Evolutionary conservation across 2,113 vertebrate genomes (phyloP).

Genomic region (Sturnira hondurensis): DNA sequence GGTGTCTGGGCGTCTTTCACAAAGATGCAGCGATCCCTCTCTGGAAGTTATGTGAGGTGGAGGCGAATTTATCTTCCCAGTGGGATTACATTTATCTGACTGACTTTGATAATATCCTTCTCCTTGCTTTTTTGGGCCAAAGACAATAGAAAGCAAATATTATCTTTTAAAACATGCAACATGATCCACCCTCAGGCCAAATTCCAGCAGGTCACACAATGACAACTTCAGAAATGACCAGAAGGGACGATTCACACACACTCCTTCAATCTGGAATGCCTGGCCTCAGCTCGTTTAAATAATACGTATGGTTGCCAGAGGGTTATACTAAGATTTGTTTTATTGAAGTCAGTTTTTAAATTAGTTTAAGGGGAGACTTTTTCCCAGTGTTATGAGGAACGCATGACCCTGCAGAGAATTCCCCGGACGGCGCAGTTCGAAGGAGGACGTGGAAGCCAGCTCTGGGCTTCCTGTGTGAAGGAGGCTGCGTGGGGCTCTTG

Average conservation of each 20-base stretch:
- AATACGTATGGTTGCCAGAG: accelerated
- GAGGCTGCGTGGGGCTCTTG: accelerated
- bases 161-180: conserved; percentile 51
- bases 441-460: not conserved
- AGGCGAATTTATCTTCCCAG: conserved; percentile 71
- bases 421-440: not conserved
- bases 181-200: not conserved
- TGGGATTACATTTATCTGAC: conserved; percentile 71
- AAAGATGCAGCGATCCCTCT: conserved; percentile 56
- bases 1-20: conserved; percentile 26
- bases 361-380: not conserved
- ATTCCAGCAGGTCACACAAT: not conserved
- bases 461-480: accelerated
- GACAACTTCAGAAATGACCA: not conserved
- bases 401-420: not conserved
- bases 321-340: not conserved
- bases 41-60: conserved; percentile 42
- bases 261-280: not conserved
- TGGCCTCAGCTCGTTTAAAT: not conserved
- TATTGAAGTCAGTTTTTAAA: not conserved
- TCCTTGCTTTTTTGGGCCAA: conserved; percentile 61
- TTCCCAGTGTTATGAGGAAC: not conserved
- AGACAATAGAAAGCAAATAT: conserved; percentile 62
- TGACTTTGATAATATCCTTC: conserved; percentile 67
- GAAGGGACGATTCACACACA: not conserved